Base-by-base conservation (phyloP, 2,113 vertebrate species). In the Lichenostomus cassidix region DNA sequence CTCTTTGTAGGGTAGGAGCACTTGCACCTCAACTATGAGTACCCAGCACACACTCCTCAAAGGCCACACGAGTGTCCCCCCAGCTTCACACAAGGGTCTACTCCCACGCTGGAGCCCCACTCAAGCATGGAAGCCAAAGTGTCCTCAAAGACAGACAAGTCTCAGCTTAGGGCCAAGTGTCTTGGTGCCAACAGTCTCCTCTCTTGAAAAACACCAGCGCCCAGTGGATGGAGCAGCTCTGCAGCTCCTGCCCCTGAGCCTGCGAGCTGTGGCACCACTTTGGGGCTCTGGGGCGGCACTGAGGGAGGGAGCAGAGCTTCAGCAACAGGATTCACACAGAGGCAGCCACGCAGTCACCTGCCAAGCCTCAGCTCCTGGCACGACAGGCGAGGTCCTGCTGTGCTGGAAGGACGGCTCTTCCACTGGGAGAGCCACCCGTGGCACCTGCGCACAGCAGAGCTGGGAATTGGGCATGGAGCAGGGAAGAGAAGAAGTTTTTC, bases 281-380 rank as follows among this genome's bases (percentile, higher is more conserved):
- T 5, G 2, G 8, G 44, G 16, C 55, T n/a, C 42, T 42, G 49
- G 63, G 73, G 65, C 15, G n/a, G 68, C 58, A 15, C 4, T 15
- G n/a, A 37, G 58, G 42, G 46, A 74, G 18, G 73, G 64, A 82
- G 53, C 41, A 71, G 41, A 79, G 65, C 28, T 52, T 16, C 44
- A 35, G 65, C 29, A 14, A 50, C 18, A 67, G 42, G 52, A 56
- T 37, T 62, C 55, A 23, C 12, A 25, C 64, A 35, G 77, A 84
- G 64, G 68, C 1, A 2, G 80, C 67, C 0, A 0, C 0, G 2
- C 4, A 1, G 59, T 23, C 33, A 31, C 69, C 55, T 12, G 23
- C 31, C 41, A 7, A 37, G 56, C 29, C 37, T 52, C 35, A 27
- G 71, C 31, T 35, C 60, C n/a, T 19, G 19, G 49, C 16, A 50